Conservation (phyloP, 2,888 invertebrate genomes). For the Drosophila cracens region DNA sequence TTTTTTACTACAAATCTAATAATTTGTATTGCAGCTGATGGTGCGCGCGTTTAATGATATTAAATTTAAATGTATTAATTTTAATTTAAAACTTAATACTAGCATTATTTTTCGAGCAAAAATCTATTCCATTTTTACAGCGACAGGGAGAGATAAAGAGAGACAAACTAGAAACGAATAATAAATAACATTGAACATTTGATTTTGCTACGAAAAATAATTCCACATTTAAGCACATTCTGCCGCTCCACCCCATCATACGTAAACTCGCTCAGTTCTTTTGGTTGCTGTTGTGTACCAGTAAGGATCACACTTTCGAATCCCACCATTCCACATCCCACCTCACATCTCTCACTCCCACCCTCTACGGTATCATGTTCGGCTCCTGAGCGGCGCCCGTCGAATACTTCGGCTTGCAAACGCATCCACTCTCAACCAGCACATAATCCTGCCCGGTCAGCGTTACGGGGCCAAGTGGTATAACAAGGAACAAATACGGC, state of each 20-base stretch:
- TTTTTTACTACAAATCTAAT: slow-evolving; percentile 53
- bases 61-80: slow-evolving; percentile 54
- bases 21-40: slow-evolving; percentile 27
- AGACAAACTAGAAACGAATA: slow-evolving; percentile 43
- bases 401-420: slow-evolving; percentile 89
- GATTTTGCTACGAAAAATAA: slow-evolving; percentile 80
- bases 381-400: slow-evolving; percentile 85
- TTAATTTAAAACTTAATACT: slow-evolving; percentile 65
- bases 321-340: slow-evolving; percentile 1
- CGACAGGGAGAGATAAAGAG: slow-evolving; percentile 35
- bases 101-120: slow-evolving; percentile 78
- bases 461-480: slow-evolving; percentile 95
- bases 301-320: slow-evolving; percentile 47
- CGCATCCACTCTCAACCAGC: slow-evolving; percentile 97
- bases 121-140: slow-evolving; percentile 64
- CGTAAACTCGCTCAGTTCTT: slow-evolving; percentile 77
- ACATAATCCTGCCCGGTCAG: slow-evolving; percentile 97
- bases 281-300: slow-evolving; percentile 74
- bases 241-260: slow-evolving; percentile 49
- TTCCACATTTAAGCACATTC: slow-evolving; percentile 64
- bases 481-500: slow-evolving; percentile 95
- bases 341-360: background rate
- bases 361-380: slow-evolving; percentile 84
- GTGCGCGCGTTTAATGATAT: slow-evolving; percentile 31
- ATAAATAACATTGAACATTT: slow-evolving; percentile 74